Base-by-base conservation (phyloP, 2,797 vertebrate genomes). In the Enoplosus armatus region DNA sequence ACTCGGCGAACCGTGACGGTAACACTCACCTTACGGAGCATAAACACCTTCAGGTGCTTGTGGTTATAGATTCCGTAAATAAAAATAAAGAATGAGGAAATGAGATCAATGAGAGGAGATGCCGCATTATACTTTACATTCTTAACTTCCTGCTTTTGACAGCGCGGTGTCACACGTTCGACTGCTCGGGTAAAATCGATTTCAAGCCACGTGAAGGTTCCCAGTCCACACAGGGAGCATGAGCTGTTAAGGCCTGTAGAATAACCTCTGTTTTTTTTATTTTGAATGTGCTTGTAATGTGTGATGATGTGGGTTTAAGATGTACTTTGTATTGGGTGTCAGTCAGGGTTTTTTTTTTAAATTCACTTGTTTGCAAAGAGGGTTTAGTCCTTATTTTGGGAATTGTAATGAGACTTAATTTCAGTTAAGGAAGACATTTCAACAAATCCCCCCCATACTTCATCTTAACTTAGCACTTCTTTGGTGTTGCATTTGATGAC, bases 101-200 rank as follows among this genome's bases (percentile, higher is more conserved):
- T 75, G 72, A 83, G 61, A 85, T 88, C 75, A 92, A 86, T 90
- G 84, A 84, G 67, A 89, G n/a, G 71, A 86, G 56, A 91, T 47
- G 76, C 79, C 56, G 86, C 84, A 85, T 89, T 83, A 80, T 66
- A 85, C 85, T 79, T 85, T 4, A 89, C 87, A 91, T 88, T 41
- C 35, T 84, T 37, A 4, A 93, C 94, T 96, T 96, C 96, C 95
- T 94, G 92, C 69, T 94, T 94, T 91, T 92, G 93, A 95, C 93
- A 93, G 91, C 48, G 72, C 27, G 63, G 94, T 89, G 94, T 87
- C 59, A 87, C 92, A 68, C 0, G 15, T 8, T 54, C 7, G 73
- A 76, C 14, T 35, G 87, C 45, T 75, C 95, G 94, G 82, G 61
- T 84, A 43, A 22, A 76, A 77, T 41, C 26, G 14, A 37, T 6